A percentile compares a stretch with the other conserved stretches of the same genome.
phyloP scores from a whole-genome alignment of 2,113 vertebrate species.

The Microtus montanus region DNA sequence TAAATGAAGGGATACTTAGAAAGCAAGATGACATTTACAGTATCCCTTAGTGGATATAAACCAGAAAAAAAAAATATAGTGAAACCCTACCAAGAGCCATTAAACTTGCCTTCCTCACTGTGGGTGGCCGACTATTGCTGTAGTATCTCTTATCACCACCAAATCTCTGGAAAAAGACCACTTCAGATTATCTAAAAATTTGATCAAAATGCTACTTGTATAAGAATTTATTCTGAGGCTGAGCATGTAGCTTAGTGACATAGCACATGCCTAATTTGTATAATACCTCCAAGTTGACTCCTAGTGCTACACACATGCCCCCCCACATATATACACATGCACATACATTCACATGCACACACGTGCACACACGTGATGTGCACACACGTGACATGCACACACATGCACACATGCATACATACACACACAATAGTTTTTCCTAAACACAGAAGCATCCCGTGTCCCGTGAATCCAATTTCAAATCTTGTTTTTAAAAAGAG shows the following conservation, averaged over 20 bases:
- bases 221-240: slow-evolving; percentile 14
- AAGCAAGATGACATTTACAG: slow-evolving; percentile 1
- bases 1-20: not conserved
- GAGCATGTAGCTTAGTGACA: not conserved
- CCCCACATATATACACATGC: not conserved
- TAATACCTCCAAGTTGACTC: not conserved
- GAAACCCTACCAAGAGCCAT: not conserved
- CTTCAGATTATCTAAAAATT: not conserved
- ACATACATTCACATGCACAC: not conserved
- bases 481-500: not conserved
- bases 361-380: not conserved
- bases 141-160: not conserved
- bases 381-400: no score
- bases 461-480: not conserved
- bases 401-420: not conserved
- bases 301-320: no score
- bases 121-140: not conserved
- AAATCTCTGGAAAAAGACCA: not conserved
- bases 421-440: not conserved
- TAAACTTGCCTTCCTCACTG: not conserved
- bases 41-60: not conserved
- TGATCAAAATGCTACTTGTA: slow-evolving; percentile 14
- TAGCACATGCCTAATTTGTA: not conserved
- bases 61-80: not conserved
- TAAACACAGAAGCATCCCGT: not conserved